Evolutionary conservation across 2,888 invertebrate genomes (phyloP).

Genomic region (Spodoptera exigua): DNA sequence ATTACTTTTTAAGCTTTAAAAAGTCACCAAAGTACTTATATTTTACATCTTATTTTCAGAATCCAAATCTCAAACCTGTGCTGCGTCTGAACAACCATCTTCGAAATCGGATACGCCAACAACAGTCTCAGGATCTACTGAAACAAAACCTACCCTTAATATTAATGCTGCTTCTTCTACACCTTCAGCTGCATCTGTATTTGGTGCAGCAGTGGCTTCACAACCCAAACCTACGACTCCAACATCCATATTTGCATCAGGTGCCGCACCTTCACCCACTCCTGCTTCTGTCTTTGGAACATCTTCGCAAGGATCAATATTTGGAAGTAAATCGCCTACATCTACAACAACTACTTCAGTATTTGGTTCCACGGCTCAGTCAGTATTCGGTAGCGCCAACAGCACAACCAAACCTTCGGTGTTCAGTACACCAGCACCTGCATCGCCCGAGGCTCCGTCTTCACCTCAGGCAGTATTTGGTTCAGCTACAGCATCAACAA

Average conservation of each 20-base stretch:
- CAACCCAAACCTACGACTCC: slow-evolving; percentile 54
- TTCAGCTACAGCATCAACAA: slow-evolving; percentile 30
- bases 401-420: slow-evolving; percentile 54
- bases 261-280: slow-evolving; percentile 51
- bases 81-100: slow-evolving; percentile 42
- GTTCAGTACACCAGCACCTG: slow-evolving; percentile 59
- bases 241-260: slow-evolving; percentile 57
- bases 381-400: slow-evolving; percentile 48
- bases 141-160: slow-evolving; percentile 42
- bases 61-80: slow-evolving; percentile 54
- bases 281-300: slow-evolving; percentile 51
- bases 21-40: background rate
- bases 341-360: slow-evolving; percentile 48
- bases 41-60: slow-evolving; percentile 56
- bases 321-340: slow-evolving; percentile 48
- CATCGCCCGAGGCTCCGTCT: slow-evolving; percentile 58
- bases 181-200: slow-evolving; percentile 67
- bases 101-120: slow-evolving; percentile 32
- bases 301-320: slow-evolving; percentile 53
- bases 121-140: slow-evolving; percentile 24
- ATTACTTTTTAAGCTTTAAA: no score
- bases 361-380: slow-evolving; percentile 57
- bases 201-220: slow-evolving; percentile 66
- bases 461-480: slow-evolving; percentile 57
- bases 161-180: slow-evolving; percentile 48